phyloP scores from a whole-genome alignment of 92 coral and sea anemone genomes.

The Phenganax marumi region DNA sequence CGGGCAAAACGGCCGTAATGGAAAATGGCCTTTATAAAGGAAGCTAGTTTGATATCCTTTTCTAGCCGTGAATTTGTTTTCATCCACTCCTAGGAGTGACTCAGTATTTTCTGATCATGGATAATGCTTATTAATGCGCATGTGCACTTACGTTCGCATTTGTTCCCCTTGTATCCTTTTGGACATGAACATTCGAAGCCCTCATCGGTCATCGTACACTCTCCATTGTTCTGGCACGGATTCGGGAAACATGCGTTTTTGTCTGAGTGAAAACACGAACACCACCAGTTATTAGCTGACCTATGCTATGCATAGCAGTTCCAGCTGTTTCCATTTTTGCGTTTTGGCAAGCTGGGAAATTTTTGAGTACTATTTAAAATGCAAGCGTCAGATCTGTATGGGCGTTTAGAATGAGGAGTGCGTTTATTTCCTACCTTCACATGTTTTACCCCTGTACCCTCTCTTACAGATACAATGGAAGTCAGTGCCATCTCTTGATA shows the following conservation, averaged over 20 bases:
- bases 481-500: slow-evolving; percentile 47
- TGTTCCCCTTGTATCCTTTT: slow-evolving; percentile 79
- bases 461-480: slow-evolving; percentile 70
- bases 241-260: slow-evolving; percentile 81
- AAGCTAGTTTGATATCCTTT: too few relatives aligned
- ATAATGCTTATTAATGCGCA: too few relatives aligned
- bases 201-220: slow-evolving; percentile 77
- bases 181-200: slow-evolving; percentile 93
- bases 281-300: background rate
- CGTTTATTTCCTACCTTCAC: slow-evolving; percentile 63
- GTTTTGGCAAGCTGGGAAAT: too few relatives aligned
- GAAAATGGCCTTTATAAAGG: too few relatives aligned
- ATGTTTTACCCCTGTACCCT: slow-evolving; percentile 85
- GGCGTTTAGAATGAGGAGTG: background rate
- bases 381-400: background rate
- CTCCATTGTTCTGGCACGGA: slow-evolving; percentile 85
- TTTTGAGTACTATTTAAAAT: too few relatives aligned
- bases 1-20: too few relatives aligned
- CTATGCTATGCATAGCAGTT: background rate
- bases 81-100: too few relatives aligned
- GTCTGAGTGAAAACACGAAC: slow-evolving; percentile 43
- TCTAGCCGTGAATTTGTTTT: too few relatives aligned
- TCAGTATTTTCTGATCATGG: too few relatives aligned
- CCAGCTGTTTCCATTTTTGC: too few relatives aligned
- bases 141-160: slow-evolving; percentile 76